Evolutionary conservation across 2,113 vertebrate genomes (phyloP).

Genomic region (Hippoglossus stenolepis): DNA sequence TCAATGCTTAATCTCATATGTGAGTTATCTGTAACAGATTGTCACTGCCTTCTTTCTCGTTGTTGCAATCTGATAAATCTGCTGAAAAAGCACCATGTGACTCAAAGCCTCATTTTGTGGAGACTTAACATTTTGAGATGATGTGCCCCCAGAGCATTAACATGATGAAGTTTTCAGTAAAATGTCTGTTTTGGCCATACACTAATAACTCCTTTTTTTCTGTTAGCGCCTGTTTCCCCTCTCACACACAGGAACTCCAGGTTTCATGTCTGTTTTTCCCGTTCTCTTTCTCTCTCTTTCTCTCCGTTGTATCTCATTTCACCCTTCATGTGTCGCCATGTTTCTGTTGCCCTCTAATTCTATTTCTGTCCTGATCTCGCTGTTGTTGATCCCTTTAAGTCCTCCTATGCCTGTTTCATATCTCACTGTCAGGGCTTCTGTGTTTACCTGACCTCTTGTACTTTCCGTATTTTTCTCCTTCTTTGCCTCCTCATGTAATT

Average conservation of each 20-base stretch:
- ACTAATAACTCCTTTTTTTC: not conserved
- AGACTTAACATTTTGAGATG: not conserved
- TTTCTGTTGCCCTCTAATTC: constrained; percentile 23
- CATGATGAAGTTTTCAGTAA: constrained; percentile 10
- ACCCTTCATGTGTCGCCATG: constrained; percentile 23
- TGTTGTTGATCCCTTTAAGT: constrained; percentile 20
- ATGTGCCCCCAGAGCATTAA: not conserved
- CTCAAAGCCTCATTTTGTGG: constrained; percentile 15
- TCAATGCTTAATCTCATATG: no score
- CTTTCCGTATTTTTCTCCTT: not conserved
- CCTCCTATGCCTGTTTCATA: constrained; percentile 5
- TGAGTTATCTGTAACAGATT: no score
- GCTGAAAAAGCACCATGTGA: constrained; percentile 14
- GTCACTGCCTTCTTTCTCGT: constrained; percentile 8
- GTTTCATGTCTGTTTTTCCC: constrained; percentile 41
- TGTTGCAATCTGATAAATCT: constrained; percentile 54
- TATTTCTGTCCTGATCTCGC: constrained; percentile 25
- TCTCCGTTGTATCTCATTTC: constrained; percentile 32
- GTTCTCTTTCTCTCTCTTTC: not conserved
- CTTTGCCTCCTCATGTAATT: not conserved
- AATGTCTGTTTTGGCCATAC: constrained; percentile 22
- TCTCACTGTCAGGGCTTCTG: constrained; percentile 24
- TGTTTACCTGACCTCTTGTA: constrained; percentile 7
- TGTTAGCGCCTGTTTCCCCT: constrained; percentile 6
- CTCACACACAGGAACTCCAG: constrained; percentile 26